Conservation (phyloP, 2,797 vertebrate species). For the Xenopus petersii region DNA sequence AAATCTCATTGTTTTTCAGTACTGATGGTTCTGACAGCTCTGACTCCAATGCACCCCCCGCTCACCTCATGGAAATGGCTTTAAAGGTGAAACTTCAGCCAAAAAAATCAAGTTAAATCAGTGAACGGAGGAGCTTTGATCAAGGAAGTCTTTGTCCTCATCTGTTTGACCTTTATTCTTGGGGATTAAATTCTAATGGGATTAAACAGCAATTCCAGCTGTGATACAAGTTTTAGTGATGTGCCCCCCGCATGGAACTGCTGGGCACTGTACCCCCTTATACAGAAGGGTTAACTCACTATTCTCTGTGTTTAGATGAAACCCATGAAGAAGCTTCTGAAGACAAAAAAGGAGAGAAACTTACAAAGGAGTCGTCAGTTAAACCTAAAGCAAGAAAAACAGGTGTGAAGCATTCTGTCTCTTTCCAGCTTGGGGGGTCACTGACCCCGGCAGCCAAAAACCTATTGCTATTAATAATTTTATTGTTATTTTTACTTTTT, state of each 20-base stretch:
- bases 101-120: not conserved
- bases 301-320: slow-evolving; percentile 46
- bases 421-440: too few species aligned
- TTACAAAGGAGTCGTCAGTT: slow-evolving; percentile 26
- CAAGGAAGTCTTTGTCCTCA: too few species aligned
- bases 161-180: too few species aligned
- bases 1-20: slow-evolving; percentile 54
- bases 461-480: too few species aligned
- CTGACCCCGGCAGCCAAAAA: too few species aligned
- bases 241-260: too few species aligned
- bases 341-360: slow-evolving; percentile 57
- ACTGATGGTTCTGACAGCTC: slow-evolving; percentile 65
- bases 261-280: too few species aligned
- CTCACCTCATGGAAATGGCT: slow-evolving; percentile 52
- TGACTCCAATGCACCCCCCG: slow-evolving; percentile 57
- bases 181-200: too few species aligned
- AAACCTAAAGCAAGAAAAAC: slow-evolving; percentile 23
- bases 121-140: too few species aligned
- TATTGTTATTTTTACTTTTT: too few species aligned
- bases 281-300: not conserved
- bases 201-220: too few species aligned
- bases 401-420: slow-evolving; percentile 32
- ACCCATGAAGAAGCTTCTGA: slow-evolving; percentile 53
- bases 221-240: too few species aligned
- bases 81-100: slow-evolving; percentile 54